phyloP scores from a whole-genome alignment of 2,888 invertebrate genomes.

The Disparrhopalites patrizii region DNA sequence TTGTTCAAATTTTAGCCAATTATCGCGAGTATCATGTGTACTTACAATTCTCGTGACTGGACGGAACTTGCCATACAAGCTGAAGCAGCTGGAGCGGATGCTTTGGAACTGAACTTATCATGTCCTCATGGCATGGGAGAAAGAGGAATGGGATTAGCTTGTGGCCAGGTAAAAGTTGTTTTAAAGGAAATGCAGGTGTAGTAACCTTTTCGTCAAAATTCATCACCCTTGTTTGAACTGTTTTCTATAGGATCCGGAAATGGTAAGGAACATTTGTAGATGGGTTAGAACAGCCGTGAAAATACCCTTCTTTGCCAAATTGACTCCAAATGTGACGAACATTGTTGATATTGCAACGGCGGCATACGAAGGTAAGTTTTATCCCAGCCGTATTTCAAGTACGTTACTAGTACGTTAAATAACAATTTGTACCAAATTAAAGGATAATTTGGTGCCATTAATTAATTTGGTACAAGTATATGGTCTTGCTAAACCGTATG shows the following conservation, averaged over 20 bases:
- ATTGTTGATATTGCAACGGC: slow-evolving; percentile 83
- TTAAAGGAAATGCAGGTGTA: not conserved
- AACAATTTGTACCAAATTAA: too few species aligned
- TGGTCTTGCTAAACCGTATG: not conserved
- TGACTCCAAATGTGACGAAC: slow-evolving; percentile 96
- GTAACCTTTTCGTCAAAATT: not conserved
- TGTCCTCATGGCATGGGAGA: slow-evolving; percentile 99
- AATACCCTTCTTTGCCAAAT: slow-evolving; percentile 94
- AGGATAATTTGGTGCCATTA: too few species aligned
- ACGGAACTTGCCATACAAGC: slow-evolving; percentile 70
- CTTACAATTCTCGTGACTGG: slow-evolving; percentile 85
- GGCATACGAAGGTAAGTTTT: slow-evolving; percentile 69
- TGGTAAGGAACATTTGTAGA: slow-evolving; percentile 80
- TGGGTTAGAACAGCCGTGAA: slow-evolving; percentile 85
- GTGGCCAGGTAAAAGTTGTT: slow-evolving; percentile 71
- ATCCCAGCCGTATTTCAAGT: too few species aligned
- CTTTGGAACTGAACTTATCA: slow-evolving; percentile 90
- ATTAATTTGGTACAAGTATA: too few species aligned
- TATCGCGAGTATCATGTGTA: slow-evolving; percentile 95
- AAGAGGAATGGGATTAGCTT: slow-evolving; percentile 96
- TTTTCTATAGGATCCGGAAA: slow-evolving; percentile 66
- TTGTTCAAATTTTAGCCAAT: slow-evolving; percentile 68
- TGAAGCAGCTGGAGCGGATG: slow-evolving; percentile 83
- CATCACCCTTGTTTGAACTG: slow-evolving; percentile 10
- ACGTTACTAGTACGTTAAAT: too few species aligned